These are phyloP conservation scores for Rhizoglyphus robini DNA, from an alignment of 1,140 invertebrate genomes.

Conservation along the genomic window DNA sequence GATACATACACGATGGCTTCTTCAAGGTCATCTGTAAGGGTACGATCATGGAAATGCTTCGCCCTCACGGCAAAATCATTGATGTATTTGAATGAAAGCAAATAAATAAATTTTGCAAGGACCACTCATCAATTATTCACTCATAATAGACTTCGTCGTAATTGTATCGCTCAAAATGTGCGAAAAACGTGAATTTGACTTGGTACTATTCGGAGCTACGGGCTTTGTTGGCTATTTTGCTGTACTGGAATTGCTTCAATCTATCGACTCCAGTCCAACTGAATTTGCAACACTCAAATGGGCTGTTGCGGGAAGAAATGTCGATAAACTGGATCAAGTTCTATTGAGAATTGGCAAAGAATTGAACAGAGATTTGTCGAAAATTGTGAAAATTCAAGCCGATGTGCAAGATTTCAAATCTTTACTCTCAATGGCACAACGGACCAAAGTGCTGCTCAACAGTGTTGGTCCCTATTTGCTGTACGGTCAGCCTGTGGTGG, in stretches of 20 bases:
- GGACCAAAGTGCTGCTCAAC: slow-evolving; percentile 60
- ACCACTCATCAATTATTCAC: no score
- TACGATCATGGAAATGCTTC: no score
- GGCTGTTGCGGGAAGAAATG: slow-evolving; percentile 55
- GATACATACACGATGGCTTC: no score
- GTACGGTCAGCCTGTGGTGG: slow-evolving; percentile 79
- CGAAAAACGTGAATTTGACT: no score
- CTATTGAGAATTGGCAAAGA: slow-evolving; percentile 56
- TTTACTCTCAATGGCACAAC: slow-evolving; percentile 38
- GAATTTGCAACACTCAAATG: slow-evolving; percentile 39
- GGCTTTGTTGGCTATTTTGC: slow-evolving; percentile 70
- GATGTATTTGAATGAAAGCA: no score
- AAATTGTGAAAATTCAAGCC: slow-evolving; percentile 52
- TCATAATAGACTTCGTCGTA: neutral
- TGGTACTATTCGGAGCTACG: slow-evolving; percentile 67
- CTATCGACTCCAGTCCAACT: neutral
- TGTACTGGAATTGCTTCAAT: slow-evolving; percentile 24
- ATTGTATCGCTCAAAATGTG: slow-evolving; percentile 1
- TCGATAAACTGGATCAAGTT: slow-evolving; percentile 55
- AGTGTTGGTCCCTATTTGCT: slow-evolving; percentile 64
- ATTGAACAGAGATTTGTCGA: slow-evolving; percentile 58
- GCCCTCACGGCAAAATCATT: no score
- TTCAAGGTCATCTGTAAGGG: no score
- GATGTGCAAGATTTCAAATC: slow-evolving; percentile 57
- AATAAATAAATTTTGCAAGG: no score